Conservation (phyloP, 2,888 invertebrate species). For the Heliconius charithonia region DNA sequence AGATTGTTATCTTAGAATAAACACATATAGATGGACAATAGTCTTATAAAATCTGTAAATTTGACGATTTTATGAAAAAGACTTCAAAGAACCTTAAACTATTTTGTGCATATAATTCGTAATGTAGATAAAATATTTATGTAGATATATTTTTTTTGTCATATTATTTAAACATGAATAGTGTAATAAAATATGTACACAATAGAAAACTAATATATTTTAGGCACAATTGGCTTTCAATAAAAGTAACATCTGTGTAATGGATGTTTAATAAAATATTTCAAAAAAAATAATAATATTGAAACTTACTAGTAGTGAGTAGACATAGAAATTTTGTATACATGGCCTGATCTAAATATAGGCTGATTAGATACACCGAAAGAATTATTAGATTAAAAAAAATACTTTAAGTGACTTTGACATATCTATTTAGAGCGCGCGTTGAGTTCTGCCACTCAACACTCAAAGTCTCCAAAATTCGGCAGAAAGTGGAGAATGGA, state of each 20-base stretch:
- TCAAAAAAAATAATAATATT: conserved; percentile 17
- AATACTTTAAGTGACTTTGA: conserved; percentile 13
- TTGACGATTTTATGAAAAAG: neutral
- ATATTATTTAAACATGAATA: too few relatives aligned
- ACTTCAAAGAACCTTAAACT: neutral
- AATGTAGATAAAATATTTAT: neutral
- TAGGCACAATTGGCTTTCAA: conserved; percentile 5
- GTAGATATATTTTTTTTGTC: neutral
- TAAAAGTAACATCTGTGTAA: neutral
- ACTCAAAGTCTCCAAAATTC: too few relatives aligned
- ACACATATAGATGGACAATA: neutral
- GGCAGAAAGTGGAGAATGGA: too few relatives aligned
- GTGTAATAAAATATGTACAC: neutral
- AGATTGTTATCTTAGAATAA: neutral
- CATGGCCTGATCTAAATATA: conserved; percentile 25
- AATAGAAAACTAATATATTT: neutral
- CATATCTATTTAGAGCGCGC: conserved; percentile 41
- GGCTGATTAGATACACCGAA: conserved; percentile 22
- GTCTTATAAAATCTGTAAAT: conserved; percentile 12
- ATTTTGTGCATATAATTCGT: neutral
- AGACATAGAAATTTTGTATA: conserved; percentile 38
- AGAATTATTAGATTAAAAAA: conserved; percentile 7
- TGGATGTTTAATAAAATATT: conserved; percentile 1
- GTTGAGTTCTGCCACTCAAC: too few relatives aligned
- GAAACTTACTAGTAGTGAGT: conserved; percentile 1